Evolutionary conservation across 2,797 vertebrate species (phyloP).

Genomic region (Helicolenus hilgendorfi): DNA sequence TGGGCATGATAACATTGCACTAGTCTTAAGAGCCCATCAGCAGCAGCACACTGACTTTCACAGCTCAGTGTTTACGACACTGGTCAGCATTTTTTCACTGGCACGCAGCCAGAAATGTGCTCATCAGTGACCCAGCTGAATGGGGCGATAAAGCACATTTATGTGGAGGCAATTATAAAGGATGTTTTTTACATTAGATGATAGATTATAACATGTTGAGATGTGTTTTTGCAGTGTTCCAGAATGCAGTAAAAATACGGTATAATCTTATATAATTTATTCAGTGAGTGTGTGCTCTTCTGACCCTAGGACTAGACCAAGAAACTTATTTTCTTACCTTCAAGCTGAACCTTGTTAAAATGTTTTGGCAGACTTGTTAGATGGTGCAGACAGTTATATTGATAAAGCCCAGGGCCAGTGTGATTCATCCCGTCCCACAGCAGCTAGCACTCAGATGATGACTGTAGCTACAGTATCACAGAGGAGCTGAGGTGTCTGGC

Average conservation of each 20-base stretch:
- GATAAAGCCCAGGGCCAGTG: conserved; percentile 65
- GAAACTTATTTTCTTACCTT: conserved; percentile 45
- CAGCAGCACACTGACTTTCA: conserved; percentile 85
- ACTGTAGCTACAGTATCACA: conserved; percentile 26
- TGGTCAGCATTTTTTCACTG: conserved; percentile 81
- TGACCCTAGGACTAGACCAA: not conserved
- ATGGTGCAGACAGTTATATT: conserved; percentile 69
- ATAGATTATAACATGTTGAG: not conserved
- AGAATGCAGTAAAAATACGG: not conserved
- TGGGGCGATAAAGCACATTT: conserved; percentile 40
- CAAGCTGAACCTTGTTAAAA: conserved; percentile 62
- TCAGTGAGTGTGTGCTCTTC: conserved; percentile 1
- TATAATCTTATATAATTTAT: conserved; percentile 10
- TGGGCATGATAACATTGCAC: conserved; percentile 77
- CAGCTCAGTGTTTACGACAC: conserved; percentile 84
- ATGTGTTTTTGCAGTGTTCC: not conserved
- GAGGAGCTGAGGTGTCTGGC: conserved; percentile 45
- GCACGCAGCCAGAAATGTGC: conserved; percentile 66
- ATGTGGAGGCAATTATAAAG: conserved; percentile 32
- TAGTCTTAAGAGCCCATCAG: conserved; percentile 80
- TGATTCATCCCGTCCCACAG: conserved; percentile 65
- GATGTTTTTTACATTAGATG: not conserved
- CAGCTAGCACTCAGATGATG: conserved; percentile 45
- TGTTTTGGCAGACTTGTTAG: conserved; percentile 66
- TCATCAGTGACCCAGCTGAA: conserved; percentile 58